Evolutionary conservation across 2,113 vertebrate species (phyloP).

Genomic region (Phylloscopus trochiloides): DNA sequence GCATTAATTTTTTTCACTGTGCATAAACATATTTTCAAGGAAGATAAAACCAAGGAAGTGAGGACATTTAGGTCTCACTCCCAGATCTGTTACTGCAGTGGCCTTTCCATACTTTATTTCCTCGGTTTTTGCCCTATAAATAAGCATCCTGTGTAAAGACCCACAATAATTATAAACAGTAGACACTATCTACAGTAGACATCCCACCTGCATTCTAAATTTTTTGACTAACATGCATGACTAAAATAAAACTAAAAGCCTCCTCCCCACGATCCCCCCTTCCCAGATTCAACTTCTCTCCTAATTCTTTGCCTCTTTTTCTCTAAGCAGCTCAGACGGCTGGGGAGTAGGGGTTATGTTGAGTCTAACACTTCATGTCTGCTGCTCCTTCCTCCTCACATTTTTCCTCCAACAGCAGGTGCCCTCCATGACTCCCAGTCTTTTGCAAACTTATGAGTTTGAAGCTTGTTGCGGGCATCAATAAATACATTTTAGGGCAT

Average conservation of each 20-base stretch:
- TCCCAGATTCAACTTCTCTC: neutral
- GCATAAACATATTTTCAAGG: neutral
- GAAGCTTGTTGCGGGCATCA: neutral
- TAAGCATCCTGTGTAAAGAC: neutral
- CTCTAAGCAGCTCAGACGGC: rapidly evolving
- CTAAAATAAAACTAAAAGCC: neutral
- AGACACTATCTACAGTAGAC: neutral
- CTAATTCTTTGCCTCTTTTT: neutral
- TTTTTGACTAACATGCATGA: neutral
- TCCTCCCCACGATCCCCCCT: rapidly evolving
- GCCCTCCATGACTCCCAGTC: neutral
- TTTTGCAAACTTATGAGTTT: neutral
- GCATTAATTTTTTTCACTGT: neutral
- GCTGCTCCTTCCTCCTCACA: neutral
- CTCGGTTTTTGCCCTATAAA: neutral
- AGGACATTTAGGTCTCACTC: neutral
- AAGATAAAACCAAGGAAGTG: neutral
- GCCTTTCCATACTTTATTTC: neutral
- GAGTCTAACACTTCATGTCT: neutral
- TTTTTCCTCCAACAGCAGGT: neutral
- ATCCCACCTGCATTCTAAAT: neutral
- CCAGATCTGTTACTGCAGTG: neutral
- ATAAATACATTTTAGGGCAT: neutral
- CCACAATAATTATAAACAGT: neutral
- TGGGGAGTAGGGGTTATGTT: neutral